phyloP scores from a whole-genome alignment of 2,797 vertebrate species.

The Pterois miles region DNA sequence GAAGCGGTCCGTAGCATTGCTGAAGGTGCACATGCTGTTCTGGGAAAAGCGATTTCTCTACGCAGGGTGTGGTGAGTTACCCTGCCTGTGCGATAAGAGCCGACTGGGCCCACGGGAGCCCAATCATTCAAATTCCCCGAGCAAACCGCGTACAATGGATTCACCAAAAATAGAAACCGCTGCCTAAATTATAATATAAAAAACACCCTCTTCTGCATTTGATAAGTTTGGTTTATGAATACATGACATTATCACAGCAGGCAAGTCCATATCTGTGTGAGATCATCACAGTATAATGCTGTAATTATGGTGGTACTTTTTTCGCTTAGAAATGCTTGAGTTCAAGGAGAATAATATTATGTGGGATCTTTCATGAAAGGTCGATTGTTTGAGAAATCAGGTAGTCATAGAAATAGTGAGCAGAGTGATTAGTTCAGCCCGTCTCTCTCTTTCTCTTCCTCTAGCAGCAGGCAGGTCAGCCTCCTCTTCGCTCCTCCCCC shows the following conservation, averaged over 20 bases:
- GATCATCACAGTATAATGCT: not conserved
- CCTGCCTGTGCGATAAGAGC: slow-evolving; percentile 71
- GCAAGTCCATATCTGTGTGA: slow-evolving; percentile 10
- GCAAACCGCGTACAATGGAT: slow-evolving; percentile 40
- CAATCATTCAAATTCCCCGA: slow-evolving; percentile 60
- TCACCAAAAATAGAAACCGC: slow-evolving; percentile 54
- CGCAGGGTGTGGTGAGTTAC: slow-evolving; percentile 72
- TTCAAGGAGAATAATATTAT: not conserved
- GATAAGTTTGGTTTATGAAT: slow-evolving; percentile 18
- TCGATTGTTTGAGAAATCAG: slow-evolving; percentile 22
- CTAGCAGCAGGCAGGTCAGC: slow-evolving; percentile 74
- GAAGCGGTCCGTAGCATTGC: slow-evolving; percentile 49
- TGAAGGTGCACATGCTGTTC: slow-evolving; percentile 69
- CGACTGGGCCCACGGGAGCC: slow-evolving; percentile 61
- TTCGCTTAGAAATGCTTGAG: not conserved
- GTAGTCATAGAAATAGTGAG: slow-evolving; percentile 33
- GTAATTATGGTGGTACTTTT: not conserved
- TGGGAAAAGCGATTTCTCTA: slow-evolving; percentile 63
- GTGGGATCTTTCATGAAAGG: not conserved
- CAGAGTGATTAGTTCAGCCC: slow-evolving; percentile 46
- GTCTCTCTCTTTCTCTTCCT: slow-evolving; percentile 44
- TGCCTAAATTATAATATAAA: slow-evolving; percentile 16
- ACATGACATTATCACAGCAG: slow-evolving; percentile 14
- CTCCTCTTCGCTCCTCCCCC: slow-evolving; percentile 76
- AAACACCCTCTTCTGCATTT: not conserved